These are phyloP conservation scores for Toxotes jaculatrix DNA, from an alignment of 2,113 vertebrate genomes.

Conservation along the genomic window DNA sequence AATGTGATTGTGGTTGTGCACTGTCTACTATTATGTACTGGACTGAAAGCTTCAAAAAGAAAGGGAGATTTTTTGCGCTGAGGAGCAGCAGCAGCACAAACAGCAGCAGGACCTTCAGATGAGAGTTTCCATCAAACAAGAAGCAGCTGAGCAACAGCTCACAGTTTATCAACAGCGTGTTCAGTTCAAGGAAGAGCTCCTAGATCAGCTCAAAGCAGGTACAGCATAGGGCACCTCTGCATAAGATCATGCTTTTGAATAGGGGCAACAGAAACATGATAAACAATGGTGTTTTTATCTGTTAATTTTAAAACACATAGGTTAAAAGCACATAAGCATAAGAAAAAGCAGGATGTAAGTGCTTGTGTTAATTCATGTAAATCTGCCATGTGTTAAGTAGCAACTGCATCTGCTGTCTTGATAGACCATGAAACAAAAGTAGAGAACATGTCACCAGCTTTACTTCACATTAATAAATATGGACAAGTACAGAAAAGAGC, in stretches of 20 bases:
- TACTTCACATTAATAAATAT: not conserved
- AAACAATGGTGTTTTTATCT: not conserved
- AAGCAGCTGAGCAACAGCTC: slow-evolving; percentile 34
- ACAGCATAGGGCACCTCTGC: not conserved
- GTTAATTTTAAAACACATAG: not conserved
- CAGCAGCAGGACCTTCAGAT: slow-evolving; percentile 9
- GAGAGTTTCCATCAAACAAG: slow-evolving; percentile 57
- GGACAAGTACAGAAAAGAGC: not conserved
- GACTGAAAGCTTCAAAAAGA: slow-evolving; percentile 62
- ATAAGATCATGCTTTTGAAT: too few species aligned
- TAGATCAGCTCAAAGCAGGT: slow-evolving; percentile 76
- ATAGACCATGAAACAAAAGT: not conserved
- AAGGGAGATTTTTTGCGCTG: slow-evolving; percentile 49
- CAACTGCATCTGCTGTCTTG: not conserved
- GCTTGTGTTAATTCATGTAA: not conserved
- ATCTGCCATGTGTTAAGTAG: not conserved
- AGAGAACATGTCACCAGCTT: too few species aligned
- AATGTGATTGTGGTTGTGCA: not conserved
- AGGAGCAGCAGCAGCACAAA: slow-evolving; percentile 46
- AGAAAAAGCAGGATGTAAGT: not conserved
- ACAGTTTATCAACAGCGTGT: slow-evolving; percentile 38
- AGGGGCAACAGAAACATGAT: not conserved
- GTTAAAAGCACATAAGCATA: not conserved
- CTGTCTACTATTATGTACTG: not conserved
- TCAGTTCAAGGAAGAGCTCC: slow-evolving; percentile 55